Percentiles rank a stretch among this genome's conserved stretches.
These are phyloP conservation scores for Myotis pilosus DNA, from an alignment of 2,797 vertebrate genomes.

Conservation along the genomic window DNA sequence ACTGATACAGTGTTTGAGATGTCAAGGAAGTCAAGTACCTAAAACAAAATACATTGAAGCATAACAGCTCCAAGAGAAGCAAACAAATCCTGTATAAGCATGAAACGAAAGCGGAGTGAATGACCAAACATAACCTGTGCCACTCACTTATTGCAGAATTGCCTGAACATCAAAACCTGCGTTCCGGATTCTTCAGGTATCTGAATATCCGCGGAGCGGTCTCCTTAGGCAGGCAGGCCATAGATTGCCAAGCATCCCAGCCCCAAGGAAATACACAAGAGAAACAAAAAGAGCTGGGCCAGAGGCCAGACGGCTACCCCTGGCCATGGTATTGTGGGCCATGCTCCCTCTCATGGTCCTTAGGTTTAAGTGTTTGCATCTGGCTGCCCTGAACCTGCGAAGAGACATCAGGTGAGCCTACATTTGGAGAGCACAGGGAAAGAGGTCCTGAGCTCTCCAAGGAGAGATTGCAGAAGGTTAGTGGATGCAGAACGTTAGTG, in stretches of 20 bases:
- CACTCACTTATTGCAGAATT: background rate
- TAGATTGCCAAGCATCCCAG: background rate
- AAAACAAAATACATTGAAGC: background rate
- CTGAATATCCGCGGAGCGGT: background rate
- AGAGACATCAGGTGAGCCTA: background rate
- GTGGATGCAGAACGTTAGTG: background rate
- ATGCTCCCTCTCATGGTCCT: background rate
- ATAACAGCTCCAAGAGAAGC: background rate
- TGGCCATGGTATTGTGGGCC: too few relatives aligned
- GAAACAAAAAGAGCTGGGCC: background rate
- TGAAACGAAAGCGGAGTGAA: background rate
- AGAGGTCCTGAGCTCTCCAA: slow-evolving; percentile 53
- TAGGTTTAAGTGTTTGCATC: slow-evolving; percentile 14
- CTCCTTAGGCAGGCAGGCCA: background rate
- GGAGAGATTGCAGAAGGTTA: background rate
- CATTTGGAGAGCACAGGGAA: background rate
- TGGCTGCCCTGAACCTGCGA: slow-evolving; percentile 13
- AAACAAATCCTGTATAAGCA: background rate
- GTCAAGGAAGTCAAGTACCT: background rate
- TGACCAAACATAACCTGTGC: background rate
- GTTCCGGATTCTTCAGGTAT: background rate
- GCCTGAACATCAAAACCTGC: background rate
- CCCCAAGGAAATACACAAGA: background rate
- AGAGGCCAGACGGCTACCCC: background rate
- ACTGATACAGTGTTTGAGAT: background rate